A percentile compares a stretch with the other conserved stretches of the same genome.
Evolutionary conservation across 1,140 invertebrate genomes (phyloP).

Genomic region (Sitophilus oryzae): DNA sequence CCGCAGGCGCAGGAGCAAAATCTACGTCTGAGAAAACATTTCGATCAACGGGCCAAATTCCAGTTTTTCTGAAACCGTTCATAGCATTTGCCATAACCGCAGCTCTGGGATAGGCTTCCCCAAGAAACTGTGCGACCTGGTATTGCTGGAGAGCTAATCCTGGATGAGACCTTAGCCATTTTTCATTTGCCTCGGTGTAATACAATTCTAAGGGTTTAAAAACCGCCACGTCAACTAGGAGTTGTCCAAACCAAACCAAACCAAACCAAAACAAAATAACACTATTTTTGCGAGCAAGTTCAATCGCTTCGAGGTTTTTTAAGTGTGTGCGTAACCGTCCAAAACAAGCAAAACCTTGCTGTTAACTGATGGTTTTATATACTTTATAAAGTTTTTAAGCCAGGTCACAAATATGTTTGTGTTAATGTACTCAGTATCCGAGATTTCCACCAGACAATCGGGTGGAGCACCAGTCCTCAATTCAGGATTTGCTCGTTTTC

Average conservation of each 20-base stretch:
- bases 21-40: slow-evolving; percentile 19
- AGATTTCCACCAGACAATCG: slow-evolving; percentile 21
- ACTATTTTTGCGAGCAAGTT: slow-evolving; percentile 20
- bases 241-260: slow-evolving; percentile 30
- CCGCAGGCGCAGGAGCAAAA: too few species aligned
- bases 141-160: slow-evolving; percentile 31
- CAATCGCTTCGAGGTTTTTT: slow-evolving; percentile 26
- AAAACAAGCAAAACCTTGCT: slow-evolving; percentile 32
- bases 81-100: slow-evolving; percentile 34
- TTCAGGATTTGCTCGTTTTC: slow-evolving; percentile 8
- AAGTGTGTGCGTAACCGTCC: slow-evolving; percentile 34
- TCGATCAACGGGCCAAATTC: slow-evolving; percentile 31
- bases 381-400: slow-evolving; percentile 28
- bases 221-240: slow-evolving; percentile 43
- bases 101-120: slow-evolving; percentile 33
- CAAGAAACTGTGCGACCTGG: slow-evolving; percentile 35
- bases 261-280: slow-evolving; percentile 22
- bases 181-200: slow-evolving; percentile 23
- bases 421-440: slow-evolving; percentile 33
- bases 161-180: slow-evolving; percentile 28
- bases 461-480: slow-evolving; percentile 16
- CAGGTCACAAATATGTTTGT: slow-evolving; percentile 24
- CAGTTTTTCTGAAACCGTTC: slow-evolving; percentile 35
- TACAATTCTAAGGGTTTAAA: slow-evolving; percentile 37
- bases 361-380: slow-evolving; percentile 20